These are phyloP conservation scores for Drosophila albomicans DNA, from an alignment of 1,140 invertebrate species.

Conservation along the genomic window DNA sequence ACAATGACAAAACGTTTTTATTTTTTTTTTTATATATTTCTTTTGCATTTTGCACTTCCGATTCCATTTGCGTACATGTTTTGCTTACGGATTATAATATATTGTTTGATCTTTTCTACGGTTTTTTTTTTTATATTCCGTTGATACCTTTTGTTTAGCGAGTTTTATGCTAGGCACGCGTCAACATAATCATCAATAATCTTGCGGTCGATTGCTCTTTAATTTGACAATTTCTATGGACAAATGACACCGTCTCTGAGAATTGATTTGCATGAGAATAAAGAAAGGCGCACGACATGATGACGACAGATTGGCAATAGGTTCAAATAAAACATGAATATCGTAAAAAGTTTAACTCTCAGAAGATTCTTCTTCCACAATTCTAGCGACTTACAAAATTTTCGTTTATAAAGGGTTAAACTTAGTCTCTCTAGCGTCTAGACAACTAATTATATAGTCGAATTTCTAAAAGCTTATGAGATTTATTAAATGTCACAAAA, in stretches of 20 bases:
- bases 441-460: too few relatives aligned
- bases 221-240: slow-evolving; percentile 41
- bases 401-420: too few relatives aligned
- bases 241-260: slow-evolving; percentile 14
- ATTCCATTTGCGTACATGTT: slow-evolving; percentile 48
- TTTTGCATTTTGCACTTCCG: slow-evolving; percentile 68
- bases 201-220: slow-evolving; percentile 27
- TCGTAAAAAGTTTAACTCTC: slow-evolving; percentile 1
- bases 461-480: not conserved
- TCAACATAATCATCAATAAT: slow-evolving; percentile 59
- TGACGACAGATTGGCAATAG: slow-evolving; percentile 26
- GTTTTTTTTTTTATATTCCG: slow-evolving; percentile 19
- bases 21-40: slow-evolving; percentile 22
- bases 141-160: slow-evolving; percentile 6
- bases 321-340: slow-evolving; percentile 7
- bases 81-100: slow-evolving; percentile 41
- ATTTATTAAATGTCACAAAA: not conserved
- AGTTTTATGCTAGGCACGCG: slow-evolving; percentile 66
- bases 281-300: slow-evolving; percentile 27
- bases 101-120: slow-evolving; percentile 33
- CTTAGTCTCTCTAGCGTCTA: too few relatives aligned
- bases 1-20: slow-evolving; percentile 72
- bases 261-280: slow-evolving; percentile 61
- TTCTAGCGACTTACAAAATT: too few relatives aligned
- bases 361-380: slow-evolving; percentile 2